Base-by-base conservation (phyloP, 2,797 vertebrate species). In the Aulostomus chinensis region DNA sequence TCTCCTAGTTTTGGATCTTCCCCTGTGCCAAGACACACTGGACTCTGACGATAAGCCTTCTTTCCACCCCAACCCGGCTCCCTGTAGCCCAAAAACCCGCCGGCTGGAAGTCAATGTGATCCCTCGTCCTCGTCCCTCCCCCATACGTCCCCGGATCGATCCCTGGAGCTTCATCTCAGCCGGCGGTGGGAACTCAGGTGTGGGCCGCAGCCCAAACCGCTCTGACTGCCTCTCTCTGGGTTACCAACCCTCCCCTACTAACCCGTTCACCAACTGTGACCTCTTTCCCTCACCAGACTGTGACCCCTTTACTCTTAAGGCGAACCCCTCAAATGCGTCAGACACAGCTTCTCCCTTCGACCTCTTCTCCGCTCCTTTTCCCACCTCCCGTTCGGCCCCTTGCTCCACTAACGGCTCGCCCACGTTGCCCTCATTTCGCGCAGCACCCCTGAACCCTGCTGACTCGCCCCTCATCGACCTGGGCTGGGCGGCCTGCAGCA, bases 141-240 rank as follows among this genome's bases (percentile, higher is more conserved):
- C 93, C 2, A 76, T 92, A n/a, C 92, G 94, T 1, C 91, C 77
- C 32, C 91, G 94, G 59, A 95, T 96, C 1, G 93, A 96, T 67
- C 94, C 94, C 0, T 96, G 94, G 94, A 96, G 94, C 83, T 96
- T 95, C 14, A 87, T 95, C 53, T 95, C 94, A 0, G 90, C 93
- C 0, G 92, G 89, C 0, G 68, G 73, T 0, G 53, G 36, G 3
- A 77, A 52, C 58, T 68, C 56, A 0, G 34, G 35, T 0, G 68
- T 50, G 11, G 40, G 38, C 4, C 69, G 58, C 21, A 78, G 81
- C 78, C 4, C 86, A 4, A 32, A 70, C 56, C 85, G 79, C 29
- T 50, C 53, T 0, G 84, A 85, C 55, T 16, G 62, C 64, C 81
- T 59, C 58, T 67, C 65, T 0, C 57, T 86, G 41, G 80, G 85